Evolutionary conservation across 2,797 vertebrate species (phyloP).

Genomic region (Sebastiscus tertius): DNA sequence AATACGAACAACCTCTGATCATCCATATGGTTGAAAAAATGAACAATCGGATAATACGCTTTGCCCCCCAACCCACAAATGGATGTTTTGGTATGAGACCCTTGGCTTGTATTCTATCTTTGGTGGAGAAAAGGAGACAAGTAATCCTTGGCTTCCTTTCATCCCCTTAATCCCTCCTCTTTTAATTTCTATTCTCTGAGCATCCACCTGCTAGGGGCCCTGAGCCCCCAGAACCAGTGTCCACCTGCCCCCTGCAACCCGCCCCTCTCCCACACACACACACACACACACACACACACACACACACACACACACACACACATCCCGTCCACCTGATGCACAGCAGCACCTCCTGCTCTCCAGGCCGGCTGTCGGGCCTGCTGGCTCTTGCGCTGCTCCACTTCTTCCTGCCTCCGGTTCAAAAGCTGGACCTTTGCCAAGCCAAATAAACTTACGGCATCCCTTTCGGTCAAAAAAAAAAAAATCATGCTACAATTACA

Average conservation of each 20-base stretch:
- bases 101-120: conserved; percentile 44
- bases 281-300: conserved; percentile 4
- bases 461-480: conserved; percentile 15
- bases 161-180: conserved; percentile 67
- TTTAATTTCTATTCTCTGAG: conserved; percentile 60
- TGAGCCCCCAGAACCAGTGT: conserved; percentile 59
- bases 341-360: conserved; percentile 48
- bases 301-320: conserved; percentile 6
- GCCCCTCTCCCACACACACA: not conserved
- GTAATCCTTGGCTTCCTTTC: conserved; percentile 68
- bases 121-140: conserved; percentile 56
- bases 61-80: not conserved
- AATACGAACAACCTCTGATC: not conserved
- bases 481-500: conserved; percentile 8
- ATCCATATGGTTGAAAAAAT: not conserved
- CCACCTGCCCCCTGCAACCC: conserved; percentile 66
- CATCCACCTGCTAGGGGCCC: conserved; percentile 71
- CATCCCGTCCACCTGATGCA: conserved; percentile 59
- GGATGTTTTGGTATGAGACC: conserved; percentile 40
- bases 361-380: conserved; percentile 44
- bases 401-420: conserved; percentile 40
- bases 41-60: not conserved
- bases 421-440: conserved; percentile 55
- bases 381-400: conserved; percentile 46
- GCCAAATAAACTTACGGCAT: conserved; percentile 46